Evolutionary conservation across 2,797 vertebrate genomes (phyloP), one percentile per base, ranked within the genome.

Genomic region (Rousettus madagascariensis): DNA sequence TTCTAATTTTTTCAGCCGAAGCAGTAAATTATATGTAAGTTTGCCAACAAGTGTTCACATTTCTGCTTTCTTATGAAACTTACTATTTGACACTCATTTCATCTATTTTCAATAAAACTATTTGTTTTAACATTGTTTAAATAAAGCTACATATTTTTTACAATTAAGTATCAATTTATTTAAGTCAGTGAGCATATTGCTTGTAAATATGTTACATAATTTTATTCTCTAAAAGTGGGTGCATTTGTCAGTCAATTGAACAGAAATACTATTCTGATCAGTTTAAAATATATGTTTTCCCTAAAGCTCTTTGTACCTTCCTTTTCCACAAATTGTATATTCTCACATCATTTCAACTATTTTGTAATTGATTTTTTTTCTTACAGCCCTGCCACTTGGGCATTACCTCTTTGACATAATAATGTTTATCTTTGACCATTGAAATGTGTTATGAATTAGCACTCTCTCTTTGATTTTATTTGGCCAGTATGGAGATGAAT

Each of bases 331-430:
- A 19, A 6, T 55, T 49, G 57, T 1, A 28, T 65, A 10, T 79
- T 80, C 2, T 65, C 20, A 79, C 15, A 57, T 49, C 24, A 86
- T 11, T 6, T 63, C 59, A 85, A 57, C 7, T 28, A 61, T 2
- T 43, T 68, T 49, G 15, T 57, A 83, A 20, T 90, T 51, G 1
- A 51, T 53, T 55, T 38, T 46, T 71, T 30, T 17, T 8, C 1
- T 26, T 12, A n/a, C 1, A 66, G 0, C 0, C 3, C 5, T 46
- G 12, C 5, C 24, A 26, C 24, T 80, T 65, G 33, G 2, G 0
- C 5, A 24, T 49, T 91, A 43, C 28, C 19, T 55, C 36, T 4
- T 41, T 49, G 3, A 74, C 6, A 66, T 12, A 46, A 26, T 28
- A 38, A 55, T 8, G 8, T 28, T 80, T 80, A n/a, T 38, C 28